Conservation (phyloP, 2,888 invertebrate species). For the Heterodera filipjevi region DNA sequence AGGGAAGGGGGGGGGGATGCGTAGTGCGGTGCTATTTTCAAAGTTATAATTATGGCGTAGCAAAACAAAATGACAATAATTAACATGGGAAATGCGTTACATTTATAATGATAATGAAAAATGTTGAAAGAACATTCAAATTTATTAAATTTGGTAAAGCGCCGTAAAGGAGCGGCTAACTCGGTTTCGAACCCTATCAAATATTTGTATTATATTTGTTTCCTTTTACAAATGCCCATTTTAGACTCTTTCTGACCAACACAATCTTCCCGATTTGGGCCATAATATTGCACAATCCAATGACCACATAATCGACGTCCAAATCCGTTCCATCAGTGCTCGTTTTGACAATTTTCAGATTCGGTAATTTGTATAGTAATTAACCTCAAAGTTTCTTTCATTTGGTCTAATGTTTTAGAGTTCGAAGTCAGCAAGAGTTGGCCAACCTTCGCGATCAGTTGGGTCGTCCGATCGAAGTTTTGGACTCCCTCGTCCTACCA, state of each 20-base stretch:
- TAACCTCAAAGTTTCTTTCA: too few species aligned
- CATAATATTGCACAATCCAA: conserved; percentile 20
- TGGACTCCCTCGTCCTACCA: conserved; percentile 30
- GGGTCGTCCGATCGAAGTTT: conserved; percentile 33
- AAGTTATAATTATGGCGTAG: too few species aligned
- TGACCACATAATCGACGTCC: conserved; percentile 34
- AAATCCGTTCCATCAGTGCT: conserved; percentile 28
- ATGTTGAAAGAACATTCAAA: too few species aligned
- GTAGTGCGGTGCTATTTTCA: too few species aligned
- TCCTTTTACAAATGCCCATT: too few species aligned
- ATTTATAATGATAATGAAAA: too few species aligned
- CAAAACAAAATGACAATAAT: too few species aligned
- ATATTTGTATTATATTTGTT: background rate
- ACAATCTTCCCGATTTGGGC: conserved; percentile 13
- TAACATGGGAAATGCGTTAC: too few species aligned
- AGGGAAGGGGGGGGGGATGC: too few species aligned
- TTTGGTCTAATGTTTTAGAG: conserved; percentile 16
- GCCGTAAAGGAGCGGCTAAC: too few species aligned
- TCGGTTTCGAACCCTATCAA: too few species aligned
- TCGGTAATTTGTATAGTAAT: conserved; percentile 15
- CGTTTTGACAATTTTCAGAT: conserved; percentile 28
- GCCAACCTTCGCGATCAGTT: conserved; percentile 32
- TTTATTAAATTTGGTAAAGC: too few species aligned
- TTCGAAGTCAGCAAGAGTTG: conserved; percentile 34
- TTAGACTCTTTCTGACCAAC: conserved; percentile 23